Evolutionary conservation across 2,113 vertebrate genomes (phyloP), one percentile per base, ranked within the genome.

Genomic region (Leucoraja erinaceus): DNA sequence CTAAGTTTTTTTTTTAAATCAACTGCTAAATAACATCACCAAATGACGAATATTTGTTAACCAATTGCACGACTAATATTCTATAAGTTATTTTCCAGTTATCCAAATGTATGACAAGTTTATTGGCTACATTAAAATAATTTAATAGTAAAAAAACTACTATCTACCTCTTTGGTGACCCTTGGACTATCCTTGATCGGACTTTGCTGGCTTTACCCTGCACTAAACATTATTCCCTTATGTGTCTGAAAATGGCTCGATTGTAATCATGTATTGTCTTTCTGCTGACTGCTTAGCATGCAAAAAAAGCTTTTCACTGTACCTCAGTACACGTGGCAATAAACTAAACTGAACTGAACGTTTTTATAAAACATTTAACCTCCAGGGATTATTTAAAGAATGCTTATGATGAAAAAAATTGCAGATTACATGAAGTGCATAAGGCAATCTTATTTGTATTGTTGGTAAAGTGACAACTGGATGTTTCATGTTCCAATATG

Each of bases 401-500:
- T 72, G 90, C 22, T 25, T 22, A 11, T 6, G 33, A 68, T 91
- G 68, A 47, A 74, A 91, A 47, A 25, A 54, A 74, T 33, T 70
- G 8, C 90, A 72, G 16, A 91, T 20, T 54, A 20, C 66, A 72
- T 22, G 72, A 25, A 25, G 18, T 70, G 18, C 88, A 70, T 16
- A 18, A 72, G 20, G 11, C 2, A 70, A 54, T 70, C 16, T 22
- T 47, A 70, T 47, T 47, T 6, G 33, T 22, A 47, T 54, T 91
- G 54, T 54, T 84, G 38, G 81, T 20, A 84, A 84, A 59, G 81
- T 28, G 38, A 91, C 20, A 68, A 5, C 38, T 72, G 68, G 33
- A 22, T 74, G 90, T 38, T 72, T 72, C 66, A 91, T 22, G 38
- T 91, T 91, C 33, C 90, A 91, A 72, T 14, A 74, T 74, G 68